Conservation (phyloP, 2,888 invertebrate species). For the Leptinotarsa haldemani region DNA sequence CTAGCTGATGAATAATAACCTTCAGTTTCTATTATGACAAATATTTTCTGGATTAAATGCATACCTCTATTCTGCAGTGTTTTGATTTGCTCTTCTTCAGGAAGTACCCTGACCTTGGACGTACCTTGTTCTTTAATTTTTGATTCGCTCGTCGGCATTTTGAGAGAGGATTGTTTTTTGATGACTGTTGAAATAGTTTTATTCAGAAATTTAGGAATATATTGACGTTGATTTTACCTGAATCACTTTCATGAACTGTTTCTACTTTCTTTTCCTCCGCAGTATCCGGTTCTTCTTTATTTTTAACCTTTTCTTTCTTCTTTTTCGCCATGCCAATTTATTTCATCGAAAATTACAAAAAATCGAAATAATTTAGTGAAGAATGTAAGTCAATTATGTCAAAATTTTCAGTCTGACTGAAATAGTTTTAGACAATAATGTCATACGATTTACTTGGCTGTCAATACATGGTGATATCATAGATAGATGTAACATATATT, state of each 20-base stretch:
- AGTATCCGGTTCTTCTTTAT: constrained; percentile 42
- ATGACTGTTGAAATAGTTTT: not conserved
- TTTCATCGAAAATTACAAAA: too few species aligned
- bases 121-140: not conserved
- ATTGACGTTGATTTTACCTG: not conserved
- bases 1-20: too few species aligned
- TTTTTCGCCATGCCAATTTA: constrained; percentile 1
- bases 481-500: too few species aligned
- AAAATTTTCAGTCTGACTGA: not conserved
- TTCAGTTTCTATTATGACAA: too few species aligned
- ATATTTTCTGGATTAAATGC: too few species aligned
- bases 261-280: constrained; percentile 65
- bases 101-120: not conserved
- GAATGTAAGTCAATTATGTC: constrained; percentile 1
- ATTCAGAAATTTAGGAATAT: too few species aligned
- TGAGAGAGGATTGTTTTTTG: not conserved
- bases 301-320: not conserved
- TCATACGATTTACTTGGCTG: too few species aligned
- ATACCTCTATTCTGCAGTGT: not conserved
- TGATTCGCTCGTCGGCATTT: not conserved
- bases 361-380: too few species aligned
- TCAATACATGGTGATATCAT: not conserved
- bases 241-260: constrained; percentile 50
- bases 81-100: not conserved
- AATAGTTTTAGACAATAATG: too few species aligned